phyloP scores from a whole-genome alignment of 2,888 invertebrate genomes.

The Rosalia funebris region DNA sequence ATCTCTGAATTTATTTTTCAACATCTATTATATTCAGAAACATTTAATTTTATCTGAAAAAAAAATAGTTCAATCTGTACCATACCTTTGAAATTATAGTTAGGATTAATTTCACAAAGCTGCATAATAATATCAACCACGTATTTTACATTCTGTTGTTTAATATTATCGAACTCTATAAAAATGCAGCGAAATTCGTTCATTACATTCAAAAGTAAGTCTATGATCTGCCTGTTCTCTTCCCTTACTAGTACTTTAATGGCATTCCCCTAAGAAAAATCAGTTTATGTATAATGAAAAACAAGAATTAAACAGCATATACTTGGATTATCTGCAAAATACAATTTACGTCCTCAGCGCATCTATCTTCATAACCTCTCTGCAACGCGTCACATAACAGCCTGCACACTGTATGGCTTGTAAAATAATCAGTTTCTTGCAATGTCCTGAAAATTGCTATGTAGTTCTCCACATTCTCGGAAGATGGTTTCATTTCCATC shows the following conservation, averaged over 20 bases:
- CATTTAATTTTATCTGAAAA: no score
- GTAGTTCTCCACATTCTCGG: conserved; percentile 49
- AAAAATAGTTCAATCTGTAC: not conserved
- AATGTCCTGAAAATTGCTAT: conserved; percentile 49
- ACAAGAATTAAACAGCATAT: conserved; percentile 8
- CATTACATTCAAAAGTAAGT: conserved; percentile 49
- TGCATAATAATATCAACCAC: conserved; percentile 41
- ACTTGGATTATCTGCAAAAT: conserved; percentile 36
- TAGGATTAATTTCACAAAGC: conserved; percentile 23
- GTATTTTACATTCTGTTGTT: conserved; percentile 48
- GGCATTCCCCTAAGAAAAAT: conserved; percentile 36
- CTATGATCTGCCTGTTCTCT: conserved; percentile 33
- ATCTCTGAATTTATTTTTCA: no score
- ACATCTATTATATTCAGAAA: no score
- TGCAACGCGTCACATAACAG: conserved; percentile 37
- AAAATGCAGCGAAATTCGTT: conserved; percentile 51
- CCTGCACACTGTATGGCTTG: conserved; percentile 35
- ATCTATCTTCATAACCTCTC: conserved; percentile 16
- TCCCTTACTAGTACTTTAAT: conserved; percentile 27
- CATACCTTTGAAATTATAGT: conserved; percentile 33
- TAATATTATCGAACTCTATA: conserved; percentile 49
- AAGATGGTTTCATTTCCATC: conserved; percentile 36
- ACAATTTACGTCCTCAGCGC: conserved; percentile 27
- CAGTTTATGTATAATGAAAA: not conserved
- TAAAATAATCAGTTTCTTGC: conserved; percentile 44